These are phyloP conservation scores for Gavialis gangeticus DNA, from an alignment of 2,113 vertebrate species.

Conservation along the genomic window DNA sequence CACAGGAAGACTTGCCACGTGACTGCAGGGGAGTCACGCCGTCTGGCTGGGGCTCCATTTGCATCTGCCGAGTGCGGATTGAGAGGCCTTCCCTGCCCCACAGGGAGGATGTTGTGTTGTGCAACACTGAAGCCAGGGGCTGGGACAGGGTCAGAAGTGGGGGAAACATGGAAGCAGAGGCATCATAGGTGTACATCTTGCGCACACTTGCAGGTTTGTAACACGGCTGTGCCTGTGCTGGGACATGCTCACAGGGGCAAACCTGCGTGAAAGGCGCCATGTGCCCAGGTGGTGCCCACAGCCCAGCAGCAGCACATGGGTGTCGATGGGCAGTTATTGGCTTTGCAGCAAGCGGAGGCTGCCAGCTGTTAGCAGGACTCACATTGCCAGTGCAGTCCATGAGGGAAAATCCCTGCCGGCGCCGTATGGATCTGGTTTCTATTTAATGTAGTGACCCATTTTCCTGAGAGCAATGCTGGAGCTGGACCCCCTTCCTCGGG, in stretches of 20 bases:
- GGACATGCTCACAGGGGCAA: too few species aligned
- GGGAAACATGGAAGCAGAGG: not conserved
- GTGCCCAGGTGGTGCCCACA: rapidly evolving
- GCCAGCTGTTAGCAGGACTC: not conserved
- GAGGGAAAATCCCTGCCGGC: slow-evolving; percentile 47
- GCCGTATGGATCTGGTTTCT: slow-evolving; percentile 65
- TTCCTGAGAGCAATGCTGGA: slow-evolving; percentile 34
- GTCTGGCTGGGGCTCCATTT: not conserved
- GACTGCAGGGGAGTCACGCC: not conserved
- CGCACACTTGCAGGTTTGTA: not conserved
- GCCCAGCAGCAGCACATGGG: rapidly evolving
- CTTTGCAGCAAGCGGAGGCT: slow-evolving; percentile 53
- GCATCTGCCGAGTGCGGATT: not conserved
- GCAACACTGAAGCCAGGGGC: not conserved
- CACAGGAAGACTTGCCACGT: not conserved
- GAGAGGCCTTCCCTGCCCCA: not conserved
- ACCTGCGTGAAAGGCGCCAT: not conserved
- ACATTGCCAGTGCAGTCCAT: slow-evolving; percentile 50
- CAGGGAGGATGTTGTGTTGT: not conserved
- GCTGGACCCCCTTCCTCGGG: not conserved
- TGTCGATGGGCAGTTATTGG: slow-evolving; percentile 13
- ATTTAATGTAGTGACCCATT: slow-evolving; percentile 68
- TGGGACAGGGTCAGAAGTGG: not conserved
- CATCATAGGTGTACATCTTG: not conserved
- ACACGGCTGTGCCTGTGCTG: too few species aligned